phyloP scores from a whole-genome alignment of 2,888 invertebrate genomes.

The Stenodema calcarata region DNA sequence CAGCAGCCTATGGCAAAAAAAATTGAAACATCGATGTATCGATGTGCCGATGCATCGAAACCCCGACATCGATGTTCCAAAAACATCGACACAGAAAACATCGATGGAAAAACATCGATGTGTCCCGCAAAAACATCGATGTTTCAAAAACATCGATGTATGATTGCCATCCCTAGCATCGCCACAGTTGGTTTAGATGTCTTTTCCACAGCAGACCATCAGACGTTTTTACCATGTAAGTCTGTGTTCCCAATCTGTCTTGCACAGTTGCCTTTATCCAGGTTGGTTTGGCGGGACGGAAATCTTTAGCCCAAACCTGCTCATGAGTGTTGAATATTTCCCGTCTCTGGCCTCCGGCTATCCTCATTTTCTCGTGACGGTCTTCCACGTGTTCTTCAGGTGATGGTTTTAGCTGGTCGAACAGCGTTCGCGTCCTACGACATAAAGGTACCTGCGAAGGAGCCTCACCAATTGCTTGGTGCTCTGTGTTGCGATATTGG shows the following conservation, averaged over 20 bases:
- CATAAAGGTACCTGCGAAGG: neutral
- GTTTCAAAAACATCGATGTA: too few relatives aligned
- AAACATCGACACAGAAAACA: too few relatives aligned
- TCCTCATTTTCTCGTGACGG: neutral
- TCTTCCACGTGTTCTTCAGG: neutral
- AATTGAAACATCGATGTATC: too few relatives aligned
- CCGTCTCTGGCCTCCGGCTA: neutral
- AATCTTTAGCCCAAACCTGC: slow-evolving; percentile 32
- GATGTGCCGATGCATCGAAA: too few relatives aligned
- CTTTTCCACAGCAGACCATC: slow-evolving; percentile 30
- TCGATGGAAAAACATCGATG: too few relatives aligned
- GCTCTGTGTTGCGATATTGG: slow-evolving; percentile 15
- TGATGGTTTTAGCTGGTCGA: neutral
- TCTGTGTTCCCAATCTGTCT: slow-evolving; percentile 24
- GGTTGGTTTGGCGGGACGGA: slow-evolving; percentile 1
- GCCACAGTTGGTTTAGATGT: slow-evolving; percentile 8
- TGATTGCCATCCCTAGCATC: too few relatives aligned
- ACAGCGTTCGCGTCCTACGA: neutral
- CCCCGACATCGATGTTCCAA: too few relatives aligned
- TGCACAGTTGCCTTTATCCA: slow-evolving; percentile 6
- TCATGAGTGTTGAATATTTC: neutral
- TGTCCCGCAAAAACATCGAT: too few relatives aligned
- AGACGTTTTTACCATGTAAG: slow-evolving; percentile 1
- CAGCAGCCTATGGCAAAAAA: too few relatives aligned
- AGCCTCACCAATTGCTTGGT: slow-evolving; percentile 11